Base-by-base conservation (phyloP, 2,888 invertebrate species). In the Lamellibrachia satsuma region DNA sequence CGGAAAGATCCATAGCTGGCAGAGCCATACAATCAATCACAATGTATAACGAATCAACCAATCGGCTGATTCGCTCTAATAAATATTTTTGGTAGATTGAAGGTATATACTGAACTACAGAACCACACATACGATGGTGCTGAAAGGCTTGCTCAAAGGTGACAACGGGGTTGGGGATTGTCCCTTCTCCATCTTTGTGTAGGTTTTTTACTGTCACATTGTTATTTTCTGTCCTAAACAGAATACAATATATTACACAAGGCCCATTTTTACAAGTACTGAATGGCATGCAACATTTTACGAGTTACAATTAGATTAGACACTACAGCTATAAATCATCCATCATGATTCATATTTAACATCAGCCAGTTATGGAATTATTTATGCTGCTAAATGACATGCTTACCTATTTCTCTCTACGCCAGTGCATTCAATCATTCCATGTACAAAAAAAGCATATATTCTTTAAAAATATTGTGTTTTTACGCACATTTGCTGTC, bases 61-160 rank as follows among this genome's bases (percentile, higher is more conserved):
- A 39, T 39, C 39, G 39, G 39, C 39, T 39, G 39, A 39, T 39
- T 39, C 39, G 39, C 39, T 39, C 39, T 39, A 39, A 39, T 39
- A 39, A 39, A 39, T 39, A 39, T 39, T 39, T 39, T 39, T 39
- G 39, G 55, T 9, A 55, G 52, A 51, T 90, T 92, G 27, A 15
- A 91, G n/a, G 22, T 8, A 55, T 55, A 15, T 22, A 75, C 75
- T 3, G 22, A 15, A 75, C 75, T 3, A 6, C 1, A 22, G 75
- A 3, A 6, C 3, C 22, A 75, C 6, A 75, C 75, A 75, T 75
- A 96, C 96, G 98, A 96, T 98, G 98, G 92, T 97, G 96, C 93
- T 97, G 97, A 95, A 98, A 98, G 92, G 98, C 98, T 95, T 99
- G 98, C 94, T 98, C 98, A 97, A 99, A 99, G 90, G 97, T 98